These are phyloP conservation scores for Deilephila porcellus DNA, from an alignment of 2,888 invertebrate species.

Conservation along the genomic window DNA sequence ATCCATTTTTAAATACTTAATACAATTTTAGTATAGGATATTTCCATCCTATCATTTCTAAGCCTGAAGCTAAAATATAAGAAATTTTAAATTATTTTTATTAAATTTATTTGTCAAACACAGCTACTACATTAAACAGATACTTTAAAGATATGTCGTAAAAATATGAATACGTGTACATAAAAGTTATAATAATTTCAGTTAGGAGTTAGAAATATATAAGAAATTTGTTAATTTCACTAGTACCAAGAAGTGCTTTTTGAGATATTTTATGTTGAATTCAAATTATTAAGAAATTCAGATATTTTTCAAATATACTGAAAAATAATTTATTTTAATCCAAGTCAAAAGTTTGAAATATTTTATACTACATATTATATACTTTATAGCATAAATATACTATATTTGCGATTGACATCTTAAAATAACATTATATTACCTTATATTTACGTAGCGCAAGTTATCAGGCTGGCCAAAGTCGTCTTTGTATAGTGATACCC, in stretches of 20 bases:
- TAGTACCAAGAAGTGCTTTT: too few relatives aligned
- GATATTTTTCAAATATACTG: neutral
- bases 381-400: conserved; percentile 21
- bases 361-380: neutral
- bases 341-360: neutral
- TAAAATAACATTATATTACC: conserved; percentile 40
- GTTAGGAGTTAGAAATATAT: neutral
- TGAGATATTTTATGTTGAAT: neutral
- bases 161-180: conserved; percentile 34
- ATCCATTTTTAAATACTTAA: conserved; percentile 30
- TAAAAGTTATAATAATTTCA: conserved; percentile 28
- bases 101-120: conserved; percentile 81
- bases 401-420: conserved; percentile 81
- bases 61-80: conserved; percentile 47
- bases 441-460: conserved; percentile 31
- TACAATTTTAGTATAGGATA: conserved; percentile 3
- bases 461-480: conserved; percentile 72
- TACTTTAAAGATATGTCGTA: conserved; percentile 14
- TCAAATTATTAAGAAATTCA: neutral
- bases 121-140: conserved; percentile 56
- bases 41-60: conserved; percentile 40
- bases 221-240: too few relatives aligned
- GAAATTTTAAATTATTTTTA: conserved; percentile 39
- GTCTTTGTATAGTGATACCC: conserved; percentile 58
- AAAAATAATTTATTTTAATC: neutral